A percentile compares a stretch with the other conserved stretches of the same genome.
phyloP scores from a whole-genome alignment of 2,888 invertebrate genomes.

The Eupithecia subumbrata region DNA sequence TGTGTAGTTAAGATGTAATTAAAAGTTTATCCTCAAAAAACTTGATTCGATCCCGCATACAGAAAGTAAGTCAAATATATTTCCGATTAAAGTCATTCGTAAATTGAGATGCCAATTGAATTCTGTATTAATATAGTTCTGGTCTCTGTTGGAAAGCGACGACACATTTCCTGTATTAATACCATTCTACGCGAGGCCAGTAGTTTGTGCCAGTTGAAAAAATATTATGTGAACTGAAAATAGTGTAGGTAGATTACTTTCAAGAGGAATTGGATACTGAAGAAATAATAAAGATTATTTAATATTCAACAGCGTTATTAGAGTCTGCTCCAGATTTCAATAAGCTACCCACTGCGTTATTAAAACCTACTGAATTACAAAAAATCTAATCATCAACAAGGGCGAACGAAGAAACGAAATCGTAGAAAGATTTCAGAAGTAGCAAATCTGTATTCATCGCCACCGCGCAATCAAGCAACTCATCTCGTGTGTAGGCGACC shows the following conservation, averaged over 20 bases:
- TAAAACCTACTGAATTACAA: neutral
- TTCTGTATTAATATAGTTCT: slow-evolving; percentile 19
- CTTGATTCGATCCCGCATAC: neutral
- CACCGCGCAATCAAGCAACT: slow-evolving; percentile 15
- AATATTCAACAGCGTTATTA: neutral
- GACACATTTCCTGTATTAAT: slow-evolving; percentile 12
- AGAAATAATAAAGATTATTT: neutral
- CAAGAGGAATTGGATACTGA: neutral
- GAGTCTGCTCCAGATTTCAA: neutral
- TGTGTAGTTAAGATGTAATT: neutral
- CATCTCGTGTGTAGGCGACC: slow-evolving; percentile 15
- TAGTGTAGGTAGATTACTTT: neutral
- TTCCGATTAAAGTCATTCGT: neutral
- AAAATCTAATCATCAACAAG: neutral
- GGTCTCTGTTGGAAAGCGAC: slow-evolving; percentile 17
- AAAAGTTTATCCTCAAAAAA: neutral
- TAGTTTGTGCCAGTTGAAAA: neutral
- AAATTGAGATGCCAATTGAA: slow-evolving; percentile 25
- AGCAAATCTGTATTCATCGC: neutral
- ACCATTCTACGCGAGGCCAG: slow-evolving; percentile 14
- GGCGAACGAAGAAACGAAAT: neutral
- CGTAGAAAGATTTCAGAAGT: neutral
- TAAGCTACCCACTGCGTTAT: neutral
- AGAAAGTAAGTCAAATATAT: neutral
- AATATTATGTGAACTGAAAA: neutral